These are phyloP conservation scores for Drosophila pseudoananassae DNA, from an alignment of 1,140 invertebrate genomes.

Conservation along the genomic window DNA sequence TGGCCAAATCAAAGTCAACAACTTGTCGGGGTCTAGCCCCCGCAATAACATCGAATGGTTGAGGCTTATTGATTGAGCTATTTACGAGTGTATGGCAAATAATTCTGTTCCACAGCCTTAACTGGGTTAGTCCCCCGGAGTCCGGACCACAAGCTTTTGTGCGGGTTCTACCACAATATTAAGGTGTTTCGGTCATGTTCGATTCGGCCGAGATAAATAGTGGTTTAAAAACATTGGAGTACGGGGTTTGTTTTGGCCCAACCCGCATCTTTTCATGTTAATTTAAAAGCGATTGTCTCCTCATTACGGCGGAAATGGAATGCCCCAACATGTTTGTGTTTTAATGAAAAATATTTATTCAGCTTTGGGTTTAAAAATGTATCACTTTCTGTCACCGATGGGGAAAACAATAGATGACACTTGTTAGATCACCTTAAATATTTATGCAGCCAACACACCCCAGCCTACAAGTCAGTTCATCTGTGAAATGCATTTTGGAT, in stretches of 20 bases:
- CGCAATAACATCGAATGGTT: constrained; percentile 28
- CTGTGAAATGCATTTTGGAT: constrained; percentile 32
- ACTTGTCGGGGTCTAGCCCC: constrained; percentile 16
- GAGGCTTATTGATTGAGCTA: constrained; percentile 43
- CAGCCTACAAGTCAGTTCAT: not conserved
- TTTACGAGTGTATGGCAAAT: constrained; percentile 19
- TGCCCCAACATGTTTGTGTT: not conserved
- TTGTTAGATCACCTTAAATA: not conserved
- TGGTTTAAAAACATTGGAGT: not conserved
- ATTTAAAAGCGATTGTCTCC: not conserved
- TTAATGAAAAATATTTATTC: constrained; percentile 45
- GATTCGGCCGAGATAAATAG: constrained; percentile 6
- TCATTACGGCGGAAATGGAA: not conserved
- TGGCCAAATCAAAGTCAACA: constrained; percentile 34
- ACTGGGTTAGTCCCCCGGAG: constrained; percentile 5
- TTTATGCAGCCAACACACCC: not conserved
- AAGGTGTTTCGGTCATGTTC: constrained; percentile 20
- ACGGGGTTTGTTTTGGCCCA: not conserved
- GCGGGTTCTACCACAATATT: constrained; percentile 11
- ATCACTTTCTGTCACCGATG: constrained; percentile 4
- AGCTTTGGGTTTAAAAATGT: constrained; percentile 13
- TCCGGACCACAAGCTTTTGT: constrained; percentile 27
- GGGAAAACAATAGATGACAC: constrained; percentile 1
- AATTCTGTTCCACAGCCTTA: not conserved
- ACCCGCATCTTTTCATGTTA: not conserved